phyloP scores from a whole-genome alignment of 2,888 invertebrate genomes.

The Ophion ellenae region DNA sequence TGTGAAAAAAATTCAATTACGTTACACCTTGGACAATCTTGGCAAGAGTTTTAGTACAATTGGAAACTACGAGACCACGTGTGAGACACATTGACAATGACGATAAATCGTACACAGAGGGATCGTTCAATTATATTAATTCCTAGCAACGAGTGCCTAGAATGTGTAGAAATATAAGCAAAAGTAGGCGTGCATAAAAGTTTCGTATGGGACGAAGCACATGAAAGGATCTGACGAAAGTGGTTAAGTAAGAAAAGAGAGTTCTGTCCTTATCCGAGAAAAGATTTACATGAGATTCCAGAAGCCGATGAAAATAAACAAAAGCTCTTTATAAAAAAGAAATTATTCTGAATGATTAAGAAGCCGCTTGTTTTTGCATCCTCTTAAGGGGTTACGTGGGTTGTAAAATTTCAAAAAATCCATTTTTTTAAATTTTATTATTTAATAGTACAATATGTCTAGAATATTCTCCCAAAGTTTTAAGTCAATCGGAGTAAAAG shows the following conservation, averaged over 20 bases:
- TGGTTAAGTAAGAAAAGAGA: not conserved
- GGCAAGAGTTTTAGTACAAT: not conserved
- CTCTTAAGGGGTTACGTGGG: too few relatives aligned
- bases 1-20: not conserved
- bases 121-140: not conserved
- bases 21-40: not conserved
- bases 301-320: not conserved
- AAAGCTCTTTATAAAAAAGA: not conserved
- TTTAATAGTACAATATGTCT: too few relatives aligned
- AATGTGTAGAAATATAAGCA: not conserved
- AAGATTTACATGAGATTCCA: slow-evolving; percentile 9
- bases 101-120: not conserved
- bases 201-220: slow-evolving; percentile 12
- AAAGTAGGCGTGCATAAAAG: not conserved
- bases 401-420: too few relatives aligned
- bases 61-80: not conserved
- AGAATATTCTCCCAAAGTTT: too few relatives aligned
- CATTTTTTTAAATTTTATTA: too few relatives aligned
- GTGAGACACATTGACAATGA: not conserved
- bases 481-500: too few relatives aligned
- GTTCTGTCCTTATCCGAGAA: not conserved
- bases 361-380: not conserved
- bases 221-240: not conserved
- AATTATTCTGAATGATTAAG: not conserved
- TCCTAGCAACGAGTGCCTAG: not conserved